Conservation (phyloP, 2,113 vertebrate species). For the Genyomyrus donnyi region DNA sequence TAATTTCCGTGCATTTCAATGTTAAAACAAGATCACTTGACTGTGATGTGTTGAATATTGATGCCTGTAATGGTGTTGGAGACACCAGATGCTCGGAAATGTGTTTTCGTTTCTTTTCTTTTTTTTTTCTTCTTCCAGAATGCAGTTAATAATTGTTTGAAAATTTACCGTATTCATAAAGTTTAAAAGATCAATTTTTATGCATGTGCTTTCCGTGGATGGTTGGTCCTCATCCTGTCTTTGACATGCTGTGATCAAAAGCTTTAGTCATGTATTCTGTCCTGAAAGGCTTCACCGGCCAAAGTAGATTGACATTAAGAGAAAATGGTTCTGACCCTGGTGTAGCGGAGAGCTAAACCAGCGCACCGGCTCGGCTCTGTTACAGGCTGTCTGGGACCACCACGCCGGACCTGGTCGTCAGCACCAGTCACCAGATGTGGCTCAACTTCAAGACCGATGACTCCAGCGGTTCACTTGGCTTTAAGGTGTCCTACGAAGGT, state of each 20-base stretch:
- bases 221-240: constrained; percentile 18
- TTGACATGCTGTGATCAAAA: constrained; percentile 22
- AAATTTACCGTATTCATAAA: constrained; percentile 60
- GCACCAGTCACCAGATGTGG: constrained; percentile 98
- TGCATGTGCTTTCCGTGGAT: constrained; percentile 30
- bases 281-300: constrained; percentile 29
- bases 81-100: constrained; percentile 54
- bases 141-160: constrained; percentile 61
- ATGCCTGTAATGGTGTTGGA: constrained; percentile 46
- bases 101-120: constrained; percentile 23
- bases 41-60: constrained; percentile 39
- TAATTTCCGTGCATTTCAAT: constrained; percentile 49
- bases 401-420: constrained; percentile 93
- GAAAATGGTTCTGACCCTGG: background rate
- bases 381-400: constrained; percentile 83
- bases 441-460: constrained; percentile 95
- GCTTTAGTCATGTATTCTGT: constrained; percentile 36
- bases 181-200: constrained; percentile 55
- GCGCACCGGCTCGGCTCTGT: constrained; percentile 12
- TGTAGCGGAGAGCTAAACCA: background rate
- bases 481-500: constrained; percentile 95
- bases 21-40: constrained; percentile 49
- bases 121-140: constrained; percentile 20
- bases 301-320: constrained; percentile 11
- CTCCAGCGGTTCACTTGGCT: constrained; percentile 86